A percentile compares a stretch with the other conserved stretches of the same genome.
These are phyloP conservation scores for Cecidostiba fungosa DNA, from an alignment of 2,888 invertebrate genomes.

Conservation along the genomic window DNA sequence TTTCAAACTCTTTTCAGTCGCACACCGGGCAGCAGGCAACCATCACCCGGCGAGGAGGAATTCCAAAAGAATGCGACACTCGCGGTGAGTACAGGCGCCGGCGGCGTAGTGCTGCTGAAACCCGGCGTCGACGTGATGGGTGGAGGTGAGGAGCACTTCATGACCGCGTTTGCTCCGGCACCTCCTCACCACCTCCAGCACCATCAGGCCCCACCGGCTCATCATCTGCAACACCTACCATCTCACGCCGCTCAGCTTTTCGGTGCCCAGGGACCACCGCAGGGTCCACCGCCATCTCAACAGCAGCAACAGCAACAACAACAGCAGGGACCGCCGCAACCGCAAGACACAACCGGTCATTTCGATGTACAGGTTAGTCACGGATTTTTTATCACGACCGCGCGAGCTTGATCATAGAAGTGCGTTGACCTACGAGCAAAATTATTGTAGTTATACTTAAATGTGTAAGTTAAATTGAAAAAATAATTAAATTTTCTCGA, in stretches of 20 bases:
- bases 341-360: conserved; percentile 77
- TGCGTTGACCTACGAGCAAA: not conserved
- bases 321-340: conserved; percentile 78
- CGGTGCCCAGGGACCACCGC: conserved; percentile 78
- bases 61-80: conserved; percentile 82
- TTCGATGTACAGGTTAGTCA: conserved; percentile 78
- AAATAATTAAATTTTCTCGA: not conserved
- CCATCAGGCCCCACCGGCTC: conserved; percentile 81
- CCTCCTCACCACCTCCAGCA: conserved; percentile 82
- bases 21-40: conserved; percentile 94
- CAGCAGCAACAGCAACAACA: conserved; percentile 80
- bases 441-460: not conserved
- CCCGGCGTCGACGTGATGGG: conserved; percentile 80
- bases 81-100: conserved; percentile 76
- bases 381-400: not conserved
- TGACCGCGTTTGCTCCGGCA: conserved; percentile 79
- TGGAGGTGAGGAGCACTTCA: conserved; percentile 78
- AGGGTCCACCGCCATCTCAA: conserved; percentile 77
- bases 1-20: conserved; percentile 84
- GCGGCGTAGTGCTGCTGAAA: conserved; percentile 82
- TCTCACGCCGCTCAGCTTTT: conserved; percentile 81
- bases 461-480: not conserved
- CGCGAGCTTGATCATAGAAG: not conserved
- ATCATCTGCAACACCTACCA: conserved; percentile 82
- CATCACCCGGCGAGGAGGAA: conserved; percentile 94